These are phyloP conservation scores for Oxyura jamaicensis DNA, from an alignment of 2,113 vertebrate species.

Conservation along the genomic window DNA sequence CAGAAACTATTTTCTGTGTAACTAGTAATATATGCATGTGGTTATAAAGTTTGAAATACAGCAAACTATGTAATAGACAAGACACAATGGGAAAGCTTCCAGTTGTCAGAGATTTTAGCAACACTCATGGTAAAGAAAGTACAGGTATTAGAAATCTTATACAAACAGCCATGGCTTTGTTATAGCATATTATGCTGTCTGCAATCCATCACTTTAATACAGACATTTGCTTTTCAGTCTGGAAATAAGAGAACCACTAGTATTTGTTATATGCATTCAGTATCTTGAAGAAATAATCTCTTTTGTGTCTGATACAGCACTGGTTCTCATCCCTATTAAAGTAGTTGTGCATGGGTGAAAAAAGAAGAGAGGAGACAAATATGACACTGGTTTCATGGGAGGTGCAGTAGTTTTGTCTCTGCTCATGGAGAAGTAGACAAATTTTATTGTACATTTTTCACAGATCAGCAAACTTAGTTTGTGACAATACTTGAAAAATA, in stretches of 20 bases:
- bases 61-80: not conserved
- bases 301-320: not conserved
- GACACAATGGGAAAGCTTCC: not conserved
- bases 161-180: slow-evolving; percentile 7
- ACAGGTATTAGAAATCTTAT: not conserved
- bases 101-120: not conserved
- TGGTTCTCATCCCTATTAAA: not conserved
- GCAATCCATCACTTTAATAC: slow-evolving; percentile 2
- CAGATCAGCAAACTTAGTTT: not conserved
- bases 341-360: not conserved
- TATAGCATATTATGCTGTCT: not conserved
- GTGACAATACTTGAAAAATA: not conserved
- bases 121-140: not conserved
- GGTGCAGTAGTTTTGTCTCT: not conserved
- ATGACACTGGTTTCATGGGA: not conserved
- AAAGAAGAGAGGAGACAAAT: not conserved
- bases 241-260: not conserved
- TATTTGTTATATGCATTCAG: slow-evolving; percentile 5
- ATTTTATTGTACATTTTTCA: not conserved
- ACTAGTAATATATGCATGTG: not conserved
- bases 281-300: slow-evolving; percentile 26
- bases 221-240: slow-evolving; percentile 33
- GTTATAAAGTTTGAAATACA: not conserved
- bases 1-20: not conserved
- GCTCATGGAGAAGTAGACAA: not conserved